These are phyloP conservation scores for Pomatostomus ruficeps DNA, from an alignment of 2,113 vertebrate genomes.

Conservation along the genomic window DNA sequence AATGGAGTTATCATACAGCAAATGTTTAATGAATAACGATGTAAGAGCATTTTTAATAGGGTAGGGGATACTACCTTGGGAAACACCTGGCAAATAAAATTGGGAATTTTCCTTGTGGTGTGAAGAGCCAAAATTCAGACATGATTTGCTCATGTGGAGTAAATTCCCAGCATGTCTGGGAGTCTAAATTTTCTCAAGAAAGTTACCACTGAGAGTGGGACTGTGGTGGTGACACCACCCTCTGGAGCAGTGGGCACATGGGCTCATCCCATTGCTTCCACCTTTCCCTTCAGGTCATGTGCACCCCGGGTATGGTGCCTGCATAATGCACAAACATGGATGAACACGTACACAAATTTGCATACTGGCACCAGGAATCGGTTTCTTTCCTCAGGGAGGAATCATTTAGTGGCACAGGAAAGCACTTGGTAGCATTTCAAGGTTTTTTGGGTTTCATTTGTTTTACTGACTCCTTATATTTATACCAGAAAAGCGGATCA, in stretches of 20 bases:
- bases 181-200: neutral
- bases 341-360: neutral
- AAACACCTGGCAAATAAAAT: neutral
- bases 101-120: fast-evolving
- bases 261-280: neutral
- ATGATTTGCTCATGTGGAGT: neutral
- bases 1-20: neutral
- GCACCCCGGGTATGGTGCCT: fast-evolving
- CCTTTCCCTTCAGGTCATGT: neutral
- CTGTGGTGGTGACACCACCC: neutral
- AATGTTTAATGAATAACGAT: neutral
- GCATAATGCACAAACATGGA: neutral
- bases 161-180: neutral
- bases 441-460: neutral
- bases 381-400: neutral
- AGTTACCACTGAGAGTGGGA: neutral
- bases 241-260: fast-evolving
- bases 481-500: neutral
- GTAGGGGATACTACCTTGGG: neutral
- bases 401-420: fast-evolving
- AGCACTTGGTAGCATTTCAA: neutral
- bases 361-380: neutral
- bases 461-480: neutral
- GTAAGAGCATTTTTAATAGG: neutral
- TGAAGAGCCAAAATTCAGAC: neutral